Conservation (phyloP, 2,797 vertebrate species). For the Mycteria americana region DNA sequence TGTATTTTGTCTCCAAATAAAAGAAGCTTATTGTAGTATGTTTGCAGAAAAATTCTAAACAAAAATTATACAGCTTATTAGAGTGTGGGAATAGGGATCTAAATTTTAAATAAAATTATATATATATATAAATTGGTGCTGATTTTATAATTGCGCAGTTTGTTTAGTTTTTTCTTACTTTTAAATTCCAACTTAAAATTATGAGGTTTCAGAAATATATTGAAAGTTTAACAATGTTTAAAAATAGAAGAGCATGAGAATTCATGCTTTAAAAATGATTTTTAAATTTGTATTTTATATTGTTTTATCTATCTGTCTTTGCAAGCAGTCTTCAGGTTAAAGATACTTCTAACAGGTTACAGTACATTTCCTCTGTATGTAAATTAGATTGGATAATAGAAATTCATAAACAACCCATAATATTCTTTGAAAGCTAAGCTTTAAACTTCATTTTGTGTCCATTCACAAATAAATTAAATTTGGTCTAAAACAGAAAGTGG, state of each 20-base stretch:
- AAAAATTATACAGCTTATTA: constrained; percentile 97
- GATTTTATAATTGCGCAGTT: constrained; percentile 99
- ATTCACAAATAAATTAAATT: constrained; percentile 85
- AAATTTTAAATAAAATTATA: constrained; percentile 99
- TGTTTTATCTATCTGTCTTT: constrained; percentile 97
- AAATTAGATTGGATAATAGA: constrained; percentile 97
- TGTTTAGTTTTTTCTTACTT: constrained; percentile 94
- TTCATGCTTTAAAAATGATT: constrained; percentile 97
- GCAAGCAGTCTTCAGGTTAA: constrained; percentile 95
- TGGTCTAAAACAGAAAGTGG: constrained; percentile 83
- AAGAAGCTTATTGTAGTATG: constrained; percentile 90
- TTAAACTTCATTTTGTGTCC: constrained; percentile 89
- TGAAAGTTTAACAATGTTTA: constrained; percentile 93
- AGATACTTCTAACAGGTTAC: constrained; percentile 91
- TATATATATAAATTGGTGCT: constrained; percentile 99
- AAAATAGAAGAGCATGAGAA: constrained; percentile 93
- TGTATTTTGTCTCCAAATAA: constrained; percentile 95
- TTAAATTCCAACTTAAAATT: constrained; percentile 95
- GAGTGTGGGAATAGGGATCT: constrained; percentile 98
- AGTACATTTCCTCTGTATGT: constrained; percentile 97
- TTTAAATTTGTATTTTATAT: constrained; percentile 99
- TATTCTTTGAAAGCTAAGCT: constrained; percentile 92
- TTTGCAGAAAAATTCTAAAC: constrained; percentile 90
- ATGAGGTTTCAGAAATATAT: constrained; percentile 97
- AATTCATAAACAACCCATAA: constrained; percentile 87